A percentile compares a stretch with the other conserved stretches of the same genome.
phyloP scores from a whole-genome alignment of 2,797 vertebrate species.

The Coluber constrictor region DNA sequence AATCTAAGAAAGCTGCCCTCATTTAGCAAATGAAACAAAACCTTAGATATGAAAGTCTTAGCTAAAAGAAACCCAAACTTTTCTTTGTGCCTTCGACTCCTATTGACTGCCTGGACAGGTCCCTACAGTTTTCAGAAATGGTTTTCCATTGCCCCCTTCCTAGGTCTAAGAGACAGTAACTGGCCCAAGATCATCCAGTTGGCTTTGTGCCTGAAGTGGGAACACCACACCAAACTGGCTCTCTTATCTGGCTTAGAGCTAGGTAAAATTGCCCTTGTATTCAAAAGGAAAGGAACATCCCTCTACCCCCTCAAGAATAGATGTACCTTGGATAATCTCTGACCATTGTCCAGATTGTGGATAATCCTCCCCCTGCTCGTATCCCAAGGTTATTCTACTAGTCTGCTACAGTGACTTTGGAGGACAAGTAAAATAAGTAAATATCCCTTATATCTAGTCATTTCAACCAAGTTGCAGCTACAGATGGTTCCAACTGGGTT shows the following conservation, averaged over 20 bases:
- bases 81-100: not conserved
- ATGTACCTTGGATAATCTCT: not conserved
- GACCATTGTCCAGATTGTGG: not conserved
- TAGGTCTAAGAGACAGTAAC: not conserved
- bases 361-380: not conserved
- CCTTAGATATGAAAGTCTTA: not conserved
- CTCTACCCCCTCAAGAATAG: not conserved
- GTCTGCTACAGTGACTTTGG: not conserved
- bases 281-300: not conserved
- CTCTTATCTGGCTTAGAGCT: not conserved
- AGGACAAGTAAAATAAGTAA: not conserved
- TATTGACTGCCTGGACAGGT: not conserved
- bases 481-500: not conserved
- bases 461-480: not conserved
- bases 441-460: too few relatives aligned
- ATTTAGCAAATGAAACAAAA: not conserved
- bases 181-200: not conserved
- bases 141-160: not conserved
- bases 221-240: not conserved
- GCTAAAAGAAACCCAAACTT: not conserved
- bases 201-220: not conserved
- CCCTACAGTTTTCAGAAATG: not conserved
- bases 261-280: not conserved
- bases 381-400: not conserved
- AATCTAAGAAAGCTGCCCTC: not conserved